These are phyloP conservation scores for Saccostrea cuccullata DNA, from an alignment of 1,140 invertebrate genomes.

Conservation along the genomic window DNA sequence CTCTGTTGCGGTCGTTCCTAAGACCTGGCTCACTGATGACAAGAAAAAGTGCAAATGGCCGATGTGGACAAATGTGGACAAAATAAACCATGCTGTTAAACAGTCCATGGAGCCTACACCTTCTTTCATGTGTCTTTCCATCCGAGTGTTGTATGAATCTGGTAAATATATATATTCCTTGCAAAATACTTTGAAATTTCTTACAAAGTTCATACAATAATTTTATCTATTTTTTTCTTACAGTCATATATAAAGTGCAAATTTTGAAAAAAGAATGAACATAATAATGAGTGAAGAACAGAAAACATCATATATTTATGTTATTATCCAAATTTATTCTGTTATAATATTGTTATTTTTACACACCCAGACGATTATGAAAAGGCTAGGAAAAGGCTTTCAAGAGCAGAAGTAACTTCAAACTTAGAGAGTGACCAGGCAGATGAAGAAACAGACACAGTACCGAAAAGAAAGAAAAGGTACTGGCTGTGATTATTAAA, in stretches of 20 bases:
- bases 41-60: not conserved
- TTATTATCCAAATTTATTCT: not conserved
- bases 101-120: not conserved
- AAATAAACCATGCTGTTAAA: not conserved
- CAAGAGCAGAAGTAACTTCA: not conserved
- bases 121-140: not conserved
- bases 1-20: too few relatives aligned
- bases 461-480: conserved; percentile 16
- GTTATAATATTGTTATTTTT: not conserved
- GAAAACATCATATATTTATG: not conserved
- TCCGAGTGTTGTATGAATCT: conserved; percentile 34
- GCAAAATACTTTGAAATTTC: not conserved
- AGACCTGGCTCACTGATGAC: too few relatives aligned
- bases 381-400: not conserved
- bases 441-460: not conserved
- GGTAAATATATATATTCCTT: conserved; percentile 18
- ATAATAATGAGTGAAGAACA: not conserved
- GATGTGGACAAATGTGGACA: too few relatives aligned
- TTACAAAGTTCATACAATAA: not conserved
- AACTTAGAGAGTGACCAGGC: not conserved
- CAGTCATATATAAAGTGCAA: not conserved
- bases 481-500: not conserved
- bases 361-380: not conserved
- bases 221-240: not conserved
- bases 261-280: not conserved